Evolutionary conservation across 2,113 vertebrate genomes (phyloP), one percentile per base, ranked within the genome.

Genomic region (Rhegmatorhina hoffmannsi): DNA sequence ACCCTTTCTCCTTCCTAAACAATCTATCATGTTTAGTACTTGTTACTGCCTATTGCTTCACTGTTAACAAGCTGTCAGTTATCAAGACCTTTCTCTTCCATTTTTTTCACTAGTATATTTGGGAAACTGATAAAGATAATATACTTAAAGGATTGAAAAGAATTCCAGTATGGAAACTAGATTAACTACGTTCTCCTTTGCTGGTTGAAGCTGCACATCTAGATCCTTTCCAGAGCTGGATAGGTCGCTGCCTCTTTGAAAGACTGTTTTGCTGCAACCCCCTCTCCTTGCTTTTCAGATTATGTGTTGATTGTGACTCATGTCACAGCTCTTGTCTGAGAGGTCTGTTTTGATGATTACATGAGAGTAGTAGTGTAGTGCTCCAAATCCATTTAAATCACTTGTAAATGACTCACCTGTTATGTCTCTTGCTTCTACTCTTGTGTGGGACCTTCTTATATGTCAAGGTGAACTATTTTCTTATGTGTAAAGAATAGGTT

Each of bases 331-430:
- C 33, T 73, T 94, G 90, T 93, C 59, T 81, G 94, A 94, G 90
- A 79, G 82, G 20, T 85, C 87, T 86, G 63, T 80, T 91, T 83
- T 3, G 5, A 67, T 93, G 79, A 93, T 94, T 93, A 80, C 28
- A 50, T 31, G 49, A 84, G 3, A 72, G 34, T 34, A 69, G 36
- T 50, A 73, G 63, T 77, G 55, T 88, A 55, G 76, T 52, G 68
- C 33, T 91, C 28, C 47, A 87, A 73, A 93, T 83, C 59, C 38
- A 63, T 90, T 90, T 92, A 87, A 97, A 94, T 91, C 21, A 23
- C 63, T 80, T 86, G 55, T 50, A 92, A 95, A 93, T 83, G 26
- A 83, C 79, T 93, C 73, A 11, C 29, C 18, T 89, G 11, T 93
- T 95, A 94, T 80, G 56, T 91, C 13, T 90, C 33, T 79, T 72